phyloP scores from a whole-genome alignment of 2,888 invertebrate species.

The Drosophila histrio region DNA sequence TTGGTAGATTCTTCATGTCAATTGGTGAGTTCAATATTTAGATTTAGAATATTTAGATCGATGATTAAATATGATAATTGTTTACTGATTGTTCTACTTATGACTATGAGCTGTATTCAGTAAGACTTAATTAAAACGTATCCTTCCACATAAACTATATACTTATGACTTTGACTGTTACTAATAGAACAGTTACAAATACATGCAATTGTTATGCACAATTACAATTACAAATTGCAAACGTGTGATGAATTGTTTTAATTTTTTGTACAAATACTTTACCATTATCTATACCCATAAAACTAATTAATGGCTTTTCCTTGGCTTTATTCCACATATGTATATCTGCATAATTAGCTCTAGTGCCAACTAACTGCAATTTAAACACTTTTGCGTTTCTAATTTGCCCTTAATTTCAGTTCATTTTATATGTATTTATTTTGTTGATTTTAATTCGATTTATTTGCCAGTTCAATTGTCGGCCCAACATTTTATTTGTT shows the following conservation, averaged over 20 bases:
- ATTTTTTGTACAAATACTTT: background rate
- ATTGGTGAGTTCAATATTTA: background rate
- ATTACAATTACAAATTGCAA: background rate
- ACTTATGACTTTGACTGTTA: no score
- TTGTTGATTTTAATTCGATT: conserved; percentile 5
- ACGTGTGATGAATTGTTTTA: background rate
- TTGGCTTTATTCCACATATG: background rate
- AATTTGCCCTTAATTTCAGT: conserved; percentile 18
- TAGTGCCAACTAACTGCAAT: conserved; percentile 6
- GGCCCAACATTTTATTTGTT: conserved; percentile 21
- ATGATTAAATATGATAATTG: background rate
- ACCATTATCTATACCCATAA: background rate
- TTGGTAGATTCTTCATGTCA: background rate
- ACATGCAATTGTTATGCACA: background rate
- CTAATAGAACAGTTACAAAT: no score
- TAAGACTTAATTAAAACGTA: no score
- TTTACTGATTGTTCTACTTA: no score
- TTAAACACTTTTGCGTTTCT: conserved; percentile 3
- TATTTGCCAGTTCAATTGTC: conserved; percentile 25
- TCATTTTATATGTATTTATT: conserved; percentile 7
- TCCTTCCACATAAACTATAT: no score
- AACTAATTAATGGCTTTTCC: background rate
- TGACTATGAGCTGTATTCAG: no score
- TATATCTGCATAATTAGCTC: conserved; percentile 15
- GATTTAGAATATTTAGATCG: background rate